A percentile compares a stretch with the other conserved stretches of the same genome.
Conservation (phyloP, 2,888 invertebrate species). For the Clunio marinus region DNA sequence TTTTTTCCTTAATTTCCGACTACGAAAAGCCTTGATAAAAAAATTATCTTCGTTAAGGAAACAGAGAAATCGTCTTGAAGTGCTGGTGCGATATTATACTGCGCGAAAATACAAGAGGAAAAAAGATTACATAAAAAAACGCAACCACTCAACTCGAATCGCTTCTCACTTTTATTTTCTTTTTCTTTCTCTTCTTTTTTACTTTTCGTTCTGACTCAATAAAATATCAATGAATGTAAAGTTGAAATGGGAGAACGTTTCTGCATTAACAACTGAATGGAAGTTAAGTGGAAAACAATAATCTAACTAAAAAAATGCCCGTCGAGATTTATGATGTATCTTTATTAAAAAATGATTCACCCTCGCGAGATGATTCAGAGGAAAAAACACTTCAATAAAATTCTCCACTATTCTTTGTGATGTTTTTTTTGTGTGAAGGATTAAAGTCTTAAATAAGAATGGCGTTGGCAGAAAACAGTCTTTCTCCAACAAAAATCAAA, state of each 20-base stretch:
- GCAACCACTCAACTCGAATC: not conserved
- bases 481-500: constrained; percentile 37
- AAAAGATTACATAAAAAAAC: not conserved
- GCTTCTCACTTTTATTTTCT: not conserved
- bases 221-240: not conserved
- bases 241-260: not conserved
- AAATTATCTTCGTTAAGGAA: not conserved
- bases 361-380: not conserved
- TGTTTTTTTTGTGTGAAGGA: not conserved
- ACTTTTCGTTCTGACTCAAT: not conserved
- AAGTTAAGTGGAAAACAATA: not conserved
- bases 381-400: not conserved
- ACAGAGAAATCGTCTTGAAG: not conserved
- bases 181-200: not conserved
- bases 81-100: not conserved
- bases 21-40: not conserved
- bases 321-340: no score
- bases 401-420: not conserved
- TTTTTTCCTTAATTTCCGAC: not conserved
- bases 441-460: not conserved
- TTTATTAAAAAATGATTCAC: no score
- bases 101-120: not conserved
- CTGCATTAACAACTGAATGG: not conserved
- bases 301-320: not conserved
- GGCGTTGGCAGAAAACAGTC: constrained; percentile 30